A percentile compares a stretch with the other conserved stretches of the same genome.
These are phyloP conservation scores for Panorpa germanica DNA, from an alignment of 2,888 invertebrate species.

Conservation along the genomic window DNA sequence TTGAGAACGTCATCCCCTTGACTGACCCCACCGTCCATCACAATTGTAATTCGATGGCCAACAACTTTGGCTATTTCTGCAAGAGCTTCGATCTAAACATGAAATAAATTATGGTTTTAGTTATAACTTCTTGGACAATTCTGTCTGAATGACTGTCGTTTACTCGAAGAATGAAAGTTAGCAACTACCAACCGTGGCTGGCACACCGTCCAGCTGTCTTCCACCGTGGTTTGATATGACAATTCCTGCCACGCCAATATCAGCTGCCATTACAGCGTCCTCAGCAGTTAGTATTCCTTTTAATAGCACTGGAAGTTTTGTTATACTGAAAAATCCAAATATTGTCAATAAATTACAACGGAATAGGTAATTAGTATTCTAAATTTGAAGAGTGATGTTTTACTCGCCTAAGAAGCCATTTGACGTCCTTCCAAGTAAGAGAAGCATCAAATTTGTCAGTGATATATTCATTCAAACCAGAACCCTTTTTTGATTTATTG, in stretches of 20 bases:
- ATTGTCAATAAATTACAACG: constrained; percentile 2
- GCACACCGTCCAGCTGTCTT: constrained; percentile 71
- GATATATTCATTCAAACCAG: constrained; percentile 65
- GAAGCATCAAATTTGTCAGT: constrained; percentile 57
- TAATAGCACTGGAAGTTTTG: constrained; percentile 59
- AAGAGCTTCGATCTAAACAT: constrained; percentile 54
- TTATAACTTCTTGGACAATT: not conserved
- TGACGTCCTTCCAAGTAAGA: constrained; percentile 71
- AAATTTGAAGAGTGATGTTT: constrained; percentile 3
- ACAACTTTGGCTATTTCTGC: constrained; percentile 61
- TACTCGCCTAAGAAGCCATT: constrained; percentile 56
- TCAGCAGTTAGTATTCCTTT: constrained; percentile 77
- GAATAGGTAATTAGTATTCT: constrained; percentile 10
- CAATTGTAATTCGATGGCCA: constrained; percentile 51
- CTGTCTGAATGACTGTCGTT: not conserved
- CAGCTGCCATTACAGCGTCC: constrained; percentile 59
- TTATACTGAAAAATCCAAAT: constrained; percentile 30
- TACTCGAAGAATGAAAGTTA: not conserved
- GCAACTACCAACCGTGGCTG: constrained; percentile 43
- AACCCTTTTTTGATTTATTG: constrained; percentile 31
- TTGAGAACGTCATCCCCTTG: constrained; percentile 80
- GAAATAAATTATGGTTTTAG: constrained; percentile 7
- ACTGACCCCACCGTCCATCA: constrained; percentile 71
- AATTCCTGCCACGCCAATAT: constrained; percentile 59
- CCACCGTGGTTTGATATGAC: constrained; percentile 91